Conservation (phyloP, 1,140 invertebrate species). For the Scaptomyza hsui region DNA sequence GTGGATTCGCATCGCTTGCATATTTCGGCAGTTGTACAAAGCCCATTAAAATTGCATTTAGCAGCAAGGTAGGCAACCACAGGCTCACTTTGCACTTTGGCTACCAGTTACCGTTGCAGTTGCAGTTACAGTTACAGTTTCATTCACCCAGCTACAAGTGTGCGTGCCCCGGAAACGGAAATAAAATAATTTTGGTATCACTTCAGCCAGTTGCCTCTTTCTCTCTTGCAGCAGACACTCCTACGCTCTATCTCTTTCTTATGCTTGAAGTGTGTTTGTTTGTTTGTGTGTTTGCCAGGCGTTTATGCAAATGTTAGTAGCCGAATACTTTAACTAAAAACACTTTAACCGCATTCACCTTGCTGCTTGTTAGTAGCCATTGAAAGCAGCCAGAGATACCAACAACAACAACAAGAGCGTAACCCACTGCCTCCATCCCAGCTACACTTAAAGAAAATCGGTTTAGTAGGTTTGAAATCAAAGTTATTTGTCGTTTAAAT, state of each 20-base stretch:
- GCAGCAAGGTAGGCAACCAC: slow-evolving; percentile 66
- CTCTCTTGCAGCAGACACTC: not conserved
- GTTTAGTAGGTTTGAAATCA: too few species aligned
- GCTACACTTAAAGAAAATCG: not conserved
- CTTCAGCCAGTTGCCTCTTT: slow-evolving; percentile 47
- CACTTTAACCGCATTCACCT: slow-evolving; percentile 81
- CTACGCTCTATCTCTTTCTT: slow-evolving; percentile 11
- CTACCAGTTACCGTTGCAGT: not conserved
- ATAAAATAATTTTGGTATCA: slow-evolving; percentile 72
- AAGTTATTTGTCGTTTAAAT: too few species aligned
- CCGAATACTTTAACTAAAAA: slow-evolving; percentile 75
- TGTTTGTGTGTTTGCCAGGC: slow-evolving; percentile 47
- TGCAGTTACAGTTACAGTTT: not conserved
- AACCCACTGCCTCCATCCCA: slow-evolving; percentile 3
- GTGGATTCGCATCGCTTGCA: slow-evolving; percentile 2
- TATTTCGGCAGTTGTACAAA: slow-evolving; percentile 40
- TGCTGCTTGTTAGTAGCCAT: slow-evolving; percentile 78
- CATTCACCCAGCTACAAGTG: slow-evolving; percentile 49
- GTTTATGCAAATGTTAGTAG: slow-evolving; percentile 76
- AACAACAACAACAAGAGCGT: slow-evolving; percentile 6
- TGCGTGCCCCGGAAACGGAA: slow-evolving; percentile 74
- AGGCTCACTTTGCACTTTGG: slow-evolving; percentile 63
- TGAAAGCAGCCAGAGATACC: slow-evolving; percentile 61
- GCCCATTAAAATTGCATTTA: slow-evolving; percentile 80
- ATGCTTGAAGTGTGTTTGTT: slow-evolving; percentile 9